Evolutionary conservation across 2,797 vertebrate genomes (phyloP), one percentile per base, ranked within the genome.

Genomic region (Telmatherina bonti): DNA sequence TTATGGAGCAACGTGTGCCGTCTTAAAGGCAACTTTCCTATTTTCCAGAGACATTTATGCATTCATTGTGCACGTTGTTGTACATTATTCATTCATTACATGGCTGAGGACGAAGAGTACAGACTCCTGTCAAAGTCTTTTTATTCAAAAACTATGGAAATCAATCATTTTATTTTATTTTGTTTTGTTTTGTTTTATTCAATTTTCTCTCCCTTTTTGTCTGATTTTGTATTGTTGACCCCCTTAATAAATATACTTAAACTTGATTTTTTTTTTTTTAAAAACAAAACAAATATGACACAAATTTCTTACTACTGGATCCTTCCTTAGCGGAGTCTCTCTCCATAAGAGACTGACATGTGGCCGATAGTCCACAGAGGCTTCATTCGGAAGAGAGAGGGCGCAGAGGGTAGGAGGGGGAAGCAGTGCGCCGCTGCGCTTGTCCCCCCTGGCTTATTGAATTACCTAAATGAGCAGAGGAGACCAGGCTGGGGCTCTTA

Each of bases 381-480:
- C 77, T 90, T 82, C 75, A 74, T 79, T 87, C 70, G 84, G 92
- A 85, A 88, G 86, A 89, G 73, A 22, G 72, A 84, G 85, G 88
- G 91, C 76, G 26, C 85, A 83, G 80, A 87, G 90, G 89, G 88
- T 83, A 90, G 83, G 81, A 85, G 88, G 88, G 87, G 82, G 85
- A 79, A 89, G 82, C 77, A 62, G 85, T 79, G 85, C 13, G 68
- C 86, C 66, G 86, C 82, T 86, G 87, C 58, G 84, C 89, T 84
- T 78, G 85, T 88, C 88, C 90, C 90, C 86, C 81, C 80, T 79
- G 83, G 88, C 90, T 94, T 93, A 94, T 93, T 94, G 91, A 93
- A 93, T 94, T 93, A 93, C 91, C 90, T 91, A 90, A 93, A 93
- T 93, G 92, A 94, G 90, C 91, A 90, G 84, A 87, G 88, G 89